Evolutionary conservation across 1,140 invertebrate genomes (phyloP).

Genomic region (Drosophila pseudoananassae): DNA sequence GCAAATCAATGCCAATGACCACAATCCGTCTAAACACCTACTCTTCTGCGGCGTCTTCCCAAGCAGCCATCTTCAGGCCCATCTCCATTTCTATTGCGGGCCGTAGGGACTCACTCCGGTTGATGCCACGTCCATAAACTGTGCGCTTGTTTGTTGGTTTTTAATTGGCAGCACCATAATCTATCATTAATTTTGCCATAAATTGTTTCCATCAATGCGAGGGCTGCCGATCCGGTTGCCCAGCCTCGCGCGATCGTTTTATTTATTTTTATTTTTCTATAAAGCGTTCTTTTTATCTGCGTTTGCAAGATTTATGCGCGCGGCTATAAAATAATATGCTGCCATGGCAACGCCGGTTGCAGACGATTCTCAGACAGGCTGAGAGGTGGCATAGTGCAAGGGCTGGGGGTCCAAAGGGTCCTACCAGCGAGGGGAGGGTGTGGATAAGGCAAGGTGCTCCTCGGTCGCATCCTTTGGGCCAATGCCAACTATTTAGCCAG

Average conservation of each 20-base stretch:
- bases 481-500: constrained; percentile 77
- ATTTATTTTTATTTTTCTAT: constrained; percentile 82
- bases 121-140: constrained; percentile 66
- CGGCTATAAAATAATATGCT: constrained; percentile 82
- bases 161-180: constrained; percentile 82
- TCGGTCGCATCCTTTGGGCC: constrained; percentile 71
- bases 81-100: constrained; percentile 33
- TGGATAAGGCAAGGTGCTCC: constrained; percentile 30
- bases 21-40: constrained; percentile 76
- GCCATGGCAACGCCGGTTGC: constrained; percentile 62
- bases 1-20: constrained; percentile 60
- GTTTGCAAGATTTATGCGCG: constrained; percentile 82
- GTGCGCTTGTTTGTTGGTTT: constrained; percentile 81
- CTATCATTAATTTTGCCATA: constrained; percentile 83
- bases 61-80: constrained; percentile 22
- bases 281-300: constrained; percentile 81
- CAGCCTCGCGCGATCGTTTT: constrained; percentile 44
- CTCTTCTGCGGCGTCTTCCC: constrained; percentile 28
- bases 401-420: background rate
- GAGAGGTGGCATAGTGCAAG: background rate
- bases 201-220: constrained; percentile 81
- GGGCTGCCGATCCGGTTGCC: constrained; percentile 71
- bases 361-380: constrained; percentile 38
- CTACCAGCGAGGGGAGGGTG: background rate
- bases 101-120: constrained; percentile 13